Conservation (phyloP, 2,113 vertebrate species). For the Tragelaphus strepsiceros region DNA sequence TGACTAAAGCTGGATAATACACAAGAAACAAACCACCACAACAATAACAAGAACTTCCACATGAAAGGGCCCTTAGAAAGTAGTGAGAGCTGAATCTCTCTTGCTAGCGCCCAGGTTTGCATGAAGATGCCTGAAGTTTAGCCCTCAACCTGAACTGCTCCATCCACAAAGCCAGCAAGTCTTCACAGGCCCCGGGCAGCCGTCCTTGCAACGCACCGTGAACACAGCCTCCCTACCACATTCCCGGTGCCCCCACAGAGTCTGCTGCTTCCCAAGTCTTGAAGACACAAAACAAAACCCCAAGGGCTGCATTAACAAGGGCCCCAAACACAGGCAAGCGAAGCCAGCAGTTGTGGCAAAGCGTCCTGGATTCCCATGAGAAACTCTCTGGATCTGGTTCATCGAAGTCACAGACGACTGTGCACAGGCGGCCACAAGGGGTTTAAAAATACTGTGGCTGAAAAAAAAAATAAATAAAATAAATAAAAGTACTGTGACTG, state of each 20-base stretch:
- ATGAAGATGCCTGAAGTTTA: not conserved
- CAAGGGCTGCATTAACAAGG: not conserved
- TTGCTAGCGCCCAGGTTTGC: fast-evolving
- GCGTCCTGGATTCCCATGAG: conserved; percentile 85
- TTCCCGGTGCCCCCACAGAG: not conserved
- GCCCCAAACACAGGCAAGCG: conserved; percentile 3
- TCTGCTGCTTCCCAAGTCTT: conserved; percentile 52
- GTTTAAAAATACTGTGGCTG: conserved; percentile 80
- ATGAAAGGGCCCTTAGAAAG: not conserved
- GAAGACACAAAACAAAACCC: conserved; percentile 9
- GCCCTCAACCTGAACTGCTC: fast-evolving
- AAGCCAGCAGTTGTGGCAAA: not conserved
- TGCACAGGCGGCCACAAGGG: conserved; percentile 61
- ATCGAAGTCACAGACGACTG: conserved; percentile 74
- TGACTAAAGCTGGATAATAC: not conserved
- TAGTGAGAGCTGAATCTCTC: not conserved
- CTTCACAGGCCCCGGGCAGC: fast-evolving
- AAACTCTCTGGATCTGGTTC: conserved; percentile 74
- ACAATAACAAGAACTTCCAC: not conserved
- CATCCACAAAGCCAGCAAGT: not conserved
- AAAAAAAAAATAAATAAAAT: not conserved
- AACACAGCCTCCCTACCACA: not conserved
- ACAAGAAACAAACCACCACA: not conserved
- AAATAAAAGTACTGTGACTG: conserved; percentile 77
- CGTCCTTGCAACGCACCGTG: fast-evolving